Conservation (phyloP, 2,797 vertebrate genomes). For the Gymnoscopelus braueri region DNA sequence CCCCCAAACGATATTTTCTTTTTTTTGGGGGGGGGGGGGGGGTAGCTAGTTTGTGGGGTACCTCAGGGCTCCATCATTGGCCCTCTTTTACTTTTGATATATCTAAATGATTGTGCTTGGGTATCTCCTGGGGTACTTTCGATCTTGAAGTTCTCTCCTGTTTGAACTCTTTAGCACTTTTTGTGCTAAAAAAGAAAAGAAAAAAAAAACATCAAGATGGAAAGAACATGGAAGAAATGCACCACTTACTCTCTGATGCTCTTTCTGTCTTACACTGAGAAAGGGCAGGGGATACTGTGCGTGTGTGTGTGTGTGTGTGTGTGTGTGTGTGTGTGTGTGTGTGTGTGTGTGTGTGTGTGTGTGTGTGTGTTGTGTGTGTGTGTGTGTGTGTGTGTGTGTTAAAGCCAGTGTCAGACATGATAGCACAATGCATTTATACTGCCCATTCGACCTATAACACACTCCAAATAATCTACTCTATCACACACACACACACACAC, state of each 20-base stretch:
- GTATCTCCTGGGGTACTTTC: too few species aligned
- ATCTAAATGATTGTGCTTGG: too few species aligned
- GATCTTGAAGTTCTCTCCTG: too few species aligned
- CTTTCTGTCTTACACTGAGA: conserved; percentile 24
- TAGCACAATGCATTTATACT: conserved; percentile 40
- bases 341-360: conserved; percentile 16
- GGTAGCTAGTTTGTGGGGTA: conserved; percentile 36
- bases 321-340: conserved; percentile 5
- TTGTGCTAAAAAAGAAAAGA: background rate
- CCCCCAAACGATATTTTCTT: too few species aligned
- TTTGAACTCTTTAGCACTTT: too few species aligned
- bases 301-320: conserved; percentile 27
- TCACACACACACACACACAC: background rate
- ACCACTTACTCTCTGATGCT: background rate
- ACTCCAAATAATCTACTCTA: conserved; percentile 13
- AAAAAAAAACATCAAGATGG: conserved; percentile 8
- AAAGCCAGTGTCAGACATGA: conserved; percentile 32
- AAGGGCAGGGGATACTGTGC: background rate
- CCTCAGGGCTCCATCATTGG: conserved; percentile 14
- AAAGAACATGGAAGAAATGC: background rate
- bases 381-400: conserved; percentile 21
- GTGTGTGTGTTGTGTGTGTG: conserved; percentile 11
- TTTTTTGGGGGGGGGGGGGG: too few species aligned
- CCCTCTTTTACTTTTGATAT: too few species aligned
- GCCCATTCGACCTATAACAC: conserved; percentile 29